Conservation (phyloP, 2,888 invertebrate genomes). For the Mythimna ferrago region DNA sequence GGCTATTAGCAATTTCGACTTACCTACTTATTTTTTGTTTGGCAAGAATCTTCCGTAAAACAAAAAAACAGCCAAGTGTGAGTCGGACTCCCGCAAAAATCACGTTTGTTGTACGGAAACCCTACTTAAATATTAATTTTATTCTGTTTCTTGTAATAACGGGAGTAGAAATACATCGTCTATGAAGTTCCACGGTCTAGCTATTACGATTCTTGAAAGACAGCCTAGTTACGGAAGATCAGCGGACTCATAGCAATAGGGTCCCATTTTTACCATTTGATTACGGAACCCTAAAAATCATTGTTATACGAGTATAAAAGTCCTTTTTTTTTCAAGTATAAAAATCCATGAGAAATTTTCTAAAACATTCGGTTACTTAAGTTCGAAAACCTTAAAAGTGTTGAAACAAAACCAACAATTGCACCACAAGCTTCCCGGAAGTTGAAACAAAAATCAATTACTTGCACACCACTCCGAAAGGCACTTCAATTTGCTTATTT, state of each 20-base stretch:
- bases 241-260: no score
- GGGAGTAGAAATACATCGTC: no score
- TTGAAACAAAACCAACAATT: constrained; percentile 23
- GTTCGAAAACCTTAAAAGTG: background rate
- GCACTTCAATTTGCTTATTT: constrained; percentile 57
- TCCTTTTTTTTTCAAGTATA: no score
- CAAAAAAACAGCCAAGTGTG: background rate
- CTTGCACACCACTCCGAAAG: constrained; percentile 41
- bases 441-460: constrained; percentile 50
- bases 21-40: background rate
- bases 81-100: background rate
- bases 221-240: no score
- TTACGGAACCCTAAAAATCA: no score
- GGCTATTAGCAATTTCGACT: background rate
- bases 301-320: no score
- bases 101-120: background rate
- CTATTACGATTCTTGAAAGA: no score
- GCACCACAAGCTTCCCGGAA: constrained; percentile 52
- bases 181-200: no score
- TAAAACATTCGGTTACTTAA: background rate
- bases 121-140: no score
- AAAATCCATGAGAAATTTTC: background rate
- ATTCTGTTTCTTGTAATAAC: no score
- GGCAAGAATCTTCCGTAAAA: background rate
- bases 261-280: no score